Evolutionary conservation across 1,140 invertebrate species (phyloP).

Genomic region (Halictus rubicundus): DNA sequence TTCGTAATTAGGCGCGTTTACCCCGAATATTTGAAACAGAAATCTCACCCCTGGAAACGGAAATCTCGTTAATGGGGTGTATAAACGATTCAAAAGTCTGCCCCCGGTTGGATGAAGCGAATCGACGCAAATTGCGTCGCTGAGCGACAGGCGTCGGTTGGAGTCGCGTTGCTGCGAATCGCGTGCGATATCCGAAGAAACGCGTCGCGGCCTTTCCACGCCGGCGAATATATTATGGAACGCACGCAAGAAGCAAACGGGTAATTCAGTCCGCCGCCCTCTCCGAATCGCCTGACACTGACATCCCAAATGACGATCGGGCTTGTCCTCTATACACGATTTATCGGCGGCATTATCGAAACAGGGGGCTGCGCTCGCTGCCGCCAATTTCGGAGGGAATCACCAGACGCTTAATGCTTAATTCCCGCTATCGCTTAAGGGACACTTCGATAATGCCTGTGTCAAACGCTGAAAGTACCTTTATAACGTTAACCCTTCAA

Average conservation of each 20-base stretch:
- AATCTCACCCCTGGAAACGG: conserved; percentile 18
- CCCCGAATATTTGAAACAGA: not conserved
- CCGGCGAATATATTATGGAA: conserved; percentile 10
- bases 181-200: conserved; percentile 31
- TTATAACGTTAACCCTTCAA: no score
- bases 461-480: no score
- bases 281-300: conserved; percentile 8
- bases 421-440: not conserved
- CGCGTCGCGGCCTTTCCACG: conserved; percentile 8
- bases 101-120: not conserved
- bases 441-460: not conserved
- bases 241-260: conserved; percentile 10
- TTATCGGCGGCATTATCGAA: conserved; percentile 7
- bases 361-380: not conserved
- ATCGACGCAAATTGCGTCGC: conserved; percentile 36
- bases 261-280: conserved; percentile 4
- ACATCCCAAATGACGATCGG: conserved; percentile 12
- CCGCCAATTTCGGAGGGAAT: not conserved
- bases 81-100: conserved; percentile 23
- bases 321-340: conserved; percentile 18
- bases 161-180: not conserved
- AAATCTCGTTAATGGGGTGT: conserved; percentile 15
- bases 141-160: conserved; percentile 34
- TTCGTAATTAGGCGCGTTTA: no score
- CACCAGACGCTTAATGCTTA: not conserved